Conservation (phyloP, 2,113 vertebrate species). For the Anoplopoma fimbria region DNA sequence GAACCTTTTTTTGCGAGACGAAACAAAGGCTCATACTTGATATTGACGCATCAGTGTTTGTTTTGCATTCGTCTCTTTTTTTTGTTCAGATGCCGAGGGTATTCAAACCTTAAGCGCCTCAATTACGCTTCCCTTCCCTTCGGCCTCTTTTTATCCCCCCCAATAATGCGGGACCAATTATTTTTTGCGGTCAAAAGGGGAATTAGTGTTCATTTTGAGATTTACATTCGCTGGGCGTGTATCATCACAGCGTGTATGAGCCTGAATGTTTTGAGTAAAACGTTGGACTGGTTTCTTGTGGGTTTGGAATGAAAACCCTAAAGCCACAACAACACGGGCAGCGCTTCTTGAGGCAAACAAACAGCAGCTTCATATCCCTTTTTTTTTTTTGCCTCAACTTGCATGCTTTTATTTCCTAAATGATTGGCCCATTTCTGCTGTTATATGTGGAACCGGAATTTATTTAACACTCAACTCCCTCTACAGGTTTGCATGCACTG, state of each 20-base stretch:
- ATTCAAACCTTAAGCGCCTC: conserved; percentile 61
- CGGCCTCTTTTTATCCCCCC: conserved; percentile 53
- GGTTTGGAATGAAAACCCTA: conserved; percentile 46
- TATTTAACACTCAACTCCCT: conserved; percentile 12
- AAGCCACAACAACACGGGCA: conserved; percentile 27
- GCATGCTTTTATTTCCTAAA: conserved; percentile 15
- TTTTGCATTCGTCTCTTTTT: conserved; percentile 28
- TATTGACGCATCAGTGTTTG: conserved; percentile 58
- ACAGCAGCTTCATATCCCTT: conserved; percentile 6
- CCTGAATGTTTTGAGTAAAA: conserved; percentile 58
- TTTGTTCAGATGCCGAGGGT: conserved; percentile 42
- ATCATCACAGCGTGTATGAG: conserved; percentile 58
- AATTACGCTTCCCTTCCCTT: conserved; percentile 66
- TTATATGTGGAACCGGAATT: background rate
- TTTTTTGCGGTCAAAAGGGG: conserved; percentile 60
- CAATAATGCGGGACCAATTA: conserved; percentile 56
- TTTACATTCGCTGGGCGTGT: conserved; percentile 60
- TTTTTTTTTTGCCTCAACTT: conserved; percentile 8
- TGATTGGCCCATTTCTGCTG: conserved; percentile 10
- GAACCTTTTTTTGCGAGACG: conserved; percentile 20
- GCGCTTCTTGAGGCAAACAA: conserved; percentile 43
- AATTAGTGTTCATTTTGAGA: conserved; percentile 74
- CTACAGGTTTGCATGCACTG: conserved; percentile 89
- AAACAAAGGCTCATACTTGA: conserved; percentile 50
- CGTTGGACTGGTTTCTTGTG: conserved; percentile 34